These are phyloP conservation scores for Pentalonia nigronervosa DNA, from an alignment of 1,140 invertebrate species.

Conservation along the genomic window DNA sequence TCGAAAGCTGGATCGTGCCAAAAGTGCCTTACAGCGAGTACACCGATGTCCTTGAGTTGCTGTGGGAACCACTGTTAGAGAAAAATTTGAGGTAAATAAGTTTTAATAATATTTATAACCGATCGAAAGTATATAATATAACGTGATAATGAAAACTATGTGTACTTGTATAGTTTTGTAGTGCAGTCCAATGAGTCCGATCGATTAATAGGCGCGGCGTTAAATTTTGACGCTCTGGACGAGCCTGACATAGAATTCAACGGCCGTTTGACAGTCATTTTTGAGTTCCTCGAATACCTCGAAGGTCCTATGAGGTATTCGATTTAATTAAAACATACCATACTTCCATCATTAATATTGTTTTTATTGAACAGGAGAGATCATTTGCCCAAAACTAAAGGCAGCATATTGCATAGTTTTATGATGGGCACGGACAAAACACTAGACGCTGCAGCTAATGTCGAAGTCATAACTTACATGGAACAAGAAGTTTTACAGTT, in stretches of 20 bases:
- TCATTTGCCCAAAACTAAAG: slow-evolving; percentile 71
- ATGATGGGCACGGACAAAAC: slow-evolving; percentile 81
- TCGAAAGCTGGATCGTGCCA: slow-evolving; percentile 78
- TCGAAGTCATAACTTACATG: slow-evolving; percentile 78
- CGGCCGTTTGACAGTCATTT: slow-evolving; percentile 74
- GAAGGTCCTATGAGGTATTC: slow-evolving; percentile 75
- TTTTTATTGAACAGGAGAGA: slow-evolving; percentile 65
- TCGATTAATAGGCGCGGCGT: slow-evolving; percentile 69
- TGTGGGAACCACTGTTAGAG: slow-evolving; percentile 70
- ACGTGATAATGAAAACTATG: neutral
- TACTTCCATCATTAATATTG: neutral
- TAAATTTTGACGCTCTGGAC: slow-evolving; percentile 81
- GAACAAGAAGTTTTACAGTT: slow-evolving; percentile 76
- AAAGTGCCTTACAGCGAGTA: slow-evolving; percentile 74
- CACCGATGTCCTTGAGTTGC: slow-evolving; percentile 69
- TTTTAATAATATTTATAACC: neutral
- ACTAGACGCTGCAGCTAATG: slow-evolving; percentile 75
- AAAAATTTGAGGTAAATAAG: slow-evolving; percentile 66
- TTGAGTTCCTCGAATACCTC: slow-evolving; percentile 79
- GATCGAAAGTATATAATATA: neutral
- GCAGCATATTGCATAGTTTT: slow-evolving; percentile 80
- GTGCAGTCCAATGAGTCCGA: slow-evolving; percentile 65
- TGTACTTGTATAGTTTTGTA: slow-evolving; percentile 70
- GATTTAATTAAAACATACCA: neutral
- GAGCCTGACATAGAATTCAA: slow-evolving; percentile 75